Base-by-base conservation (phyloP, 2,113 vertebrate genomes). In the Vombatus ursinus region DNA sequence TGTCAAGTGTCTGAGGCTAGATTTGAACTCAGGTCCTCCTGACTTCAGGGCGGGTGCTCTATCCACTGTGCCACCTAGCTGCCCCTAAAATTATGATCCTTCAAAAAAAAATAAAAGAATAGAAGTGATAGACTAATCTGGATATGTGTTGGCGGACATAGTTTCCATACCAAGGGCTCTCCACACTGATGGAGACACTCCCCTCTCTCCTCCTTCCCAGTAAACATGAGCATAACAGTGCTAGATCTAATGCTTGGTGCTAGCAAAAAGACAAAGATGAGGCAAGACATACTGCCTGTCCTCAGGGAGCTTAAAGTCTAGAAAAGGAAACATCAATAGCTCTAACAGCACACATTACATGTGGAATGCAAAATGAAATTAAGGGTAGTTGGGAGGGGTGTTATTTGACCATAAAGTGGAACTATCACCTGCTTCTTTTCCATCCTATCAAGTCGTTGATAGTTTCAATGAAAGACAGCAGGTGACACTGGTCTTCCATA, bases 361-460 rank as follows among this genome's bases (percentile, higher is more conserved):
- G 37, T 4, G 37, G 19, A n/a, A 77, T 77, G 31, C 31, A 61
- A 10, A 68, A 68, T n/a, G 61, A n/a, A n/a, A 19, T n/a, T n/a
- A 77, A 37, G 1, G 5, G 61, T n/a, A 8, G 9, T 12, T 77
- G 61, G 61, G 31, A 19, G 61, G 31, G 61, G 16, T 77, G 37
- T 19, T n/a, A 7, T 6, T 6, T n/a, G 61, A 77, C 12, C 61
- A n/a, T n/a, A n/a, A n/a, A 77, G 2, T 77, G 37, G 37, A 77
- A 19, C 31, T 77, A 31, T 61, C 28, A 31, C 57, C 31, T 50
- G 22, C 44, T 95, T 49, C 48, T 95, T 96, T 89, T 90, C 44
- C 93, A 3, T 95, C 92, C 51, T 44, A 61, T 84, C 25, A 92
- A 51, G 52, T 77, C 77, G 84, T 61, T 92, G 92, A 54, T 90